Evolutionary conservation across 53 echinoderm and acorn worm genomes (phyloP).

Genomic region (Pentamera pediparva): DNA sequence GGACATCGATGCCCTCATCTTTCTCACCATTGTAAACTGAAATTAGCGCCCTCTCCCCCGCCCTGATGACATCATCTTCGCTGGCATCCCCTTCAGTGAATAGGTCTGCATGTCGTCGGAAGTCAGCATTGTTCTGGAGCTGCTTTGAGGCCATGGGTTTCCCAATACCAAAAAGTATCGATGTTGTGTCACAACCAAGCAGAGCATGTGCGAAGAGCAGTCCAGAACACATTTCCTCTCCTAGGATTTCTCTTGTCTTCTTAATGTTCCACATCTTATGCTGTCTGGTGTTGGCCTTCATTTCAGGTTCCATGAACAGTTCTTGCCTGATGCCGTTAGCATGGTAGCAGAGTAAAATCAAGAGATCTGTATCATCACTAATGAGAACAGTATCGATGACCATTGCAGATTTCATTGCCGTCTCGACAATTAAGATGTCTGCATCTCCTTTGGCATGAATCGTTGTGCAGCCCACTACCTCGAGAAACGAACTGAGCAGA

Average conservation of each 20-base stretch:
- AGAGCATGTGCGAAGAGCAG: slow-evolving; percentile 58
- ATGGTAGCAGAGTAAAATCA: not conserved
- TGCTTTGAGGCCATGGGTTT: slow-evolving; percentile 46
- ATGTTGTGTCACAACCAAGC: slow-evolving; percentile 58
- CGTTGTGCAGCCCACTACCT: too few relatives aligned
- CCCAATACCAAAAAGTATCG: slow-evolving; percentile 54
- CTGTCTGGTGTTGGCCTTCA: not conserved
- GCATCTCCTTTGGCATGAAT: slow-evolving; percentile 25
- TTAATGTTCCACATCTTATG: slow-evolving; percentile 43
- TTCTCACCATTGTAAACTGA: slow-evolving; percentile 24
- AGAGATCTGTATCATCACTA: slow-evolving; percentile 36
- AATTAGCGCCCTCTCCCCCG: slow-evolving; percentile 41
- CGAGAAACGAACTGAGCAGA: slow-evolving; percentile 22
- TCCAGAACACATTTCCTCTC: slow-evolving; percentile 25
- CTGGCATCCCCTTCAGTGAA: slow-evolving; percentile 27
- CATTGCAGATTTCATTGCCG: not conserved
- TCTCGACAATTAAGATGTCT: slow-evolving; percentile 21
- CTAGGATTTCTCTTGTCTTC: slow-evolving; percentile 23
- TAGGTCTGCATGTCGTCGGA: slow-evolving; percentile 43
- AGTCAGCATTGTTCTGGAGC: slow-evolving; percentile 33
- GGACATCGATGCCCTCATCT: slow-evolving; percentile 33
- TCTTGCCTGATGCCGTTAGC: not conserved
- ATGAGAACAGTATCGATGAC: not conserved
- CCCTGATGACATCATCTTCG: slow-evolving; percentile 38
- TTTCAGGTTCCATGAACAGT: slow-evolving; percentile 1